Conservation (phyloP, 2,797 vertebrate species). For the Ateles fusciceps region DNA sequence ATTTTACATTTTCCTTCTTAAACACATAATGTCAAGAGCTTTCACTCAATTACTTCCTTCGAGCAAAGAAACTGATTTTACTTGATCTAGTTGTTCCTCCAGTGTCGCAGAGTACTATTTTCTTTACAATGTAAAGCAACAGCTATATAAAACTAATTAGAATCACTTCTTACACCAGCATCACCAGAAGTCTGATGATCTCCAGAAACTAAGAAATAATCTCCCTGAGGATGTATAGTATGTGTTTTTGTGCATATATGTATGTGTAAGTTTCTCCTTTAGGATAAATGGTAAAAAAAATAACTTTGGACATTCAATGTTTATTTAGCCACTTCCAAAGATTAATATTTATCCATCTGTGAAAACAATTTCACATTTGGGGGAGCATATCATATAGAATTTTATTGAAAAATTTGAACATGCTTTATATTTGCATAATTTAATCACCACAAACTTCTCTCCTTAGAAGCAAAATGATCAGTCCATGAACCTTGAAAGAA, state of each 20-base stretch:
- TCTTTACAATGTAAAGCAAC: background rate
- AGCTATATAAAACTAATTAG: background rate
- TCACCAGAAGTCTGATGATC: background rate
- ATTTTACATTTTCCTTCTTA: background rate
- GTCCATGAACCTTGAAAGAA: background rate
- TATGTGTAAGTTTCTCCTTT: background rate
- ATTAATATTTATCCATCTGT: constrained; percentile 4
- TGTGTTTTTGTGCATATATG: background rate
- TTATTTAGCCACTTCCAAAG: background rate
- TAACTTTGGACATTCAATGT: background rate
- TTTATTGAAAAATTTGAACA: background rate
- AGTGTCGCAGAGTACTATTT: background rate
- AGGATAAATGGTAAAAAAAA: constrained; percentile 33
- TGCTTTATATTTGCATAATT: background rate
- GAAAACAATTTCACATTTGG: constrained; percentile 10
- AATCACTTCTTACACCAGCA: background rate
- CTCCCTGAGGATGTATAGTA: background rate
- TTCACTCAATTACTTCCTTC: constrained; percentile 14
- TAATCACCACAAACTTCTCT: background rate
- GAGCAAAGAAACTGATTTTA: background rate
- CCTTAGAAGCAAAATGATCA: background rate
- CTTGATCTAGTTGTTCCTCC: background rate
- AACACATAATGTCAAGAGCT: background rate
- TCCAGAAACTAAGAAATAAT: constrained; percentile 12
- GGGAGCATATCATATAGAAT: background rate